phyloP scores from a whole-genome alignment of 2,797 vertebrate species.

The Pogonophryne albipinna region DNA sequence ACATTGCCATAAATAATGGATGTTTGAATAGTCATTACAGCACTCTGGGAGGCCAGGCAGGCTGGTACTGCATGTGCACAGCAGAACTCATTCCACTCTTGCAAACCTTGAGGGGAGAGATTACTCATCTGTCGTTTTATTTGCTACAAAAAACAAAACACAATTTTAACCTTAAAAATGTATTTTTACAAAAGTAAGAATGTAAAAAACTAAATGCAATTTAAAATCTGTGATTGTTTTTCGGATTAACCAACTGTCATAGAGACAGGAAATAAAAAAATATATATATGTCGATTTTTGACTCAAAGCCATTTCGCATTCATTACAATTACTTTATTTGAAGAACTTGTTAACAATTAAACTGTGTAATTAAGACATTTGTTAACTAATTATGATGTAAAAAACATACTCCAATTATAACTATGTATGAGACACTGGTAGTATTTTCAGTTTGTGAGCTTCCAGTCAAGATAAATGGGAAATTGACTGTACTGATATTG shows the following conservation, averaged over 20 bases:
- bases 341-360: neutral
- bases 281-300: neutral
- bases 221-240: constrained; percentile 6
- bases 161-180: neutral
- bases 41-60: constrained; percentile 30
- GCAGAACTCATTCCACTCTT: neutral
- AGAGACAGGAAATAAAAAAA: neutral
- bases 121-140: constrained; percentile 6
- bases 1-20: constrained; percentile 56
- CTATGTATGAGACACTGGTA: no score
- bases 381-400: neutral
- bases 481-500: no score
- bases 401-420: neutral
- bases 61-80: constrained; percentile 27
- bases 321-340: neutral
- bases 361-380: neutral
- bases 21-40: constrained; percentile 52
- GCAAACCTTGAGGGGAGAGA: constrained; percentile 12
- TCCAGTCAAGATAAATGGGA: no score
- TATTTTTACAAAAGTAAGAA: neutral
- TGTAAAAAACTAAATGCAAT: neutral
- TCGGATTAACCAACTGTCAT: neutral
- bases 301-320: constrained; percentile 1
- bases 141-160: neutral
- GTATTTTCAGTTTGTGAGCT: no score